phyloP scores from a whole-genome alignment of 2,797 vertebrate species.

The Aulostomus chinensis region DNA sequence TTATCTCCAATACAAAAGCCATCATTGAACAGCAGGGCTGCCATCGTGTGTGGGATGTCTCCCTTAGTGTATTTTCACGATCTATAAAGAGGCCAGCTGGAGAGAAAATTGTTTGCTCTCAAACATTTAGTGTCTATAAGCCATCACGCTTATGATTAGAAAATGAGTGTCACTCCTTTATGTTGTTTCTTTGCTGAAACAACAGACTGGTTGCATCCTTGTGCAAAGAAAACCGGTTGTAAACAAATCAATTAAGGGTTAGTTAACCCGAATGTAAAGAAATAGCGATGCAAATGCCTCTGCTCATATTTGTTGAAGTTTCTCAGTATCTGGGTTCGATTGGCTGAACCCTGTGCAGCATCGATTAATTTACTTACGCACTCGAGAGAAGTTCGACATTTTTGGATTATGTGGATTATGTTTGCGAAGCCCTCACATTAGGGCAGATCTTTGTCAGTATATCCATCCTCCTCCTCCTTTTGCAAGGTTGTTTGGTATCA shows the following conservation, averaged over 20 bases:
- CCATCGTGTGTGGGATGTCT: conserved; percentile 77
- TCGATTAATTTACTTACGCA: too few species aligned
- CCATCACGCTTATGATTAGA: conserved; percentile 66
- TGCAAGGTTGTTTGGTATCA: too few species aligned
- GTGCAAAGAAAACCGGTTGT: conserved; percentile 26
- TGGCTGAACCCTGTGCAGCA: too few species aligned
- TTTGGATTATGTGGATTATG: too few species aligned
- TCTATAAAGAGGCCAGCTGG: conserved; percentile 81
- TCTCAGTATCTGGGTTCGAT: too few species aligned
- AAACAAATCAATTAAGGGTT: conserved; percentile 28
- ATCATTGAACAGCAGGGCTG: conserved; percentile 79
- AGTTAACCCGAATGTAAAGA: too few species aligned
- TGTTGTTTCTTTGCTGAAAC: conserved; percentile 24
- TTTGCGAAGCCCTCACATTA: too few species aligned
- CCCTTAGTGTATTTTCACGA: conserved; percentile 81
- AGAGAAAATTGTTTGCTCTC: conserved; percentile 77
- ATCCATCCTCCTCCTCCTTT: too few species aligned
- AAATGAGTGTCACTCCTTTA: conserved; percentile 61
- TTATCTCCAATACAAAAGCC: conserved; percentile 77
- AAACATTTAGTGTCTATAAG: conserved; percentile 74
- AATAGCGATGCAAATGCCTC: too few species aligned
- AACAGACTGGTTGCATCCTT: conserved; percentile 33
- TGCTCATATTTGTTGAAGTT: too few species aligned
- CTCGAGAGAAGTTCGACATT: too few species aligned
- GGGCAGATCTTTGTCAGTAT: too few species aligned